Percentiles rank a stretch among this genome's conserved stretches.
Conservation (phyloP, 1,140 invertebrate genomes). For the Heliconius himera region DNA sequence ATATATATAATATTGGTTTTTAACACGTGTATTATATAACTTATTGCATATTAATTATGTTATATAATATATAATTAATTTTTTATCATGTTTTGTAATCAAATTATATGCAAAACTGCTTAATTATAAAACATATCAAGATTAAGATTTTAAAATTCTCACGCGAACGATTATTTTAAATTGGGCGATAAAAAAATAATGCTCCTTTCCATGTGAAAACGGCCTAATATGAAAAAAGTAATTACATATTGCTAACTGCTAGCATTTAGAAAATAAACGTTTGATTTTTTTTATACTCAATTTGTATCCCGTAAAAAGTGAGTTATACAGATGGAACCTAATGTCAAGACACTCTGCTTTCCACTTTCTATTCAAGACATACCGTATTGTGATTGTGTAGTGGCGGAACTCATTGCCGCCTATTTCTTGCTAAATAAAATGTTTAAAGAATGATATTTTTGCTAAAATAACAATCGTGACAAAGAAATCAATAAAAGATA, state of each 20-base stretch:
- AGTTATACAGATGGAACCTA: too few species aligned
- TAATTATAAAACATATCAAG: constrained; percentile 8
- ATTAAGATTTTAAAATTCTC: neutral
- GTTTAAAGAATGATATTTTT: neutral
- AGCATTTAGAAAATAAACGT: neutral
- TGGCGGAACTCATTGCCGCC: too few species aligned
- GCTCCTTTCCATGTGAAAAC: neutral
- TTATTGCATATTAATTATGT: neutral
- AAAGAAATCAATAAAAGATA: too few species aligned
- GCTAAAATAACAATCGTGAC: neutral
- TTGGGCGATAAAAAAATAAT: neutral
- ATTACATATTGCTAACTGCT: neutral
- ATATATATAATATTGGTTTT: neutral
- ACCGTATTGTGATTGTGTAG: too few species aligned
- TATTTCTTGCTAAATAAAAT: too few species aligned
- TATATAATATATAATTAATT: constrained; percentile 6
- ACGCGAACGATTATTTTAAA: constrained; percentile 10
- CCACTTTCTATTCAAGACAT: too few species aligned
- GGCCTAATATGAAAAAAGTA: neutral
- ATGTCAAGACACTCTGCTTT: too few species aligned
- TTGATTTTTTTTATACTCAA: too few species aligned
- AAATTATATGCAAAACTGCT: neutral
- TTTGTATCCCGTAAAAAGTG: too few species aligned
- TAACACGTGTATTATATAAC: neutral
- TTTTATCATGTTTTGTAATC: neutral